phyloP scores from a whole-genome alignment of 2,888 invertebrate species.

The Exephanes ischioxanthus region DNA sequence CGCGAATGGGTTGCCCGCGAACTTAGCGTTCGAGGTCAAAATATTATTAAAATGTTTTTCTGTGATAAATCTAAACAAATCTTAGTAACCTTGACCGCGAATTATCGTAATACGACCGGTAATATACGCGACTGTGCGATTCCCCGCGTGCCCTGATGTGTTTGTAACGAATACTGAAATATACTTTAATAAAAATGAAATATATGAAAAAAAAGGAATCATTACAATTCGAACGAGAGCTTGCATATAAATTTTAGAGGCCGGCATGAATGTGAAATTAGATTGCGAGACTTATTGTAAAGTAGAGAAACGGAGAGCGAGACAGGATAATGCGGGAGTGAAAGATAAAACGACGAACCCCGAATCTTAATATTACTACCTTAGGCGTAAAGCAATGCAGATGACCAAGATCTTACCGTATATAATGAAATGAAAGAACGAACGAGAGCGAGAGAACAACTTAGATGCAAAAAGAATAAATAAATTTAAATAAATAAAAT shows the following conservation, averaged over 20 bases:
- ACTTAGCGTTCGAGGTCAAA: slow-evolving; percentile 57
- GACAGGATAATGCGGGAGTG: slow-evolving; percentile 27
- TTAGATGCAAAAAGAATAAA: slow-evolving; percentile 53
- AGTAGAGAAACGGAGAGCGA: slow-evolving; percentile 26
- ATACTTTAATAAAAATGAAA: slow-evolving; percentile 33
- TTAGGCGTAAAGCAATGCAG: slow-evolving; percentile 70
- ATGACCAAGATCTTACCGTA: slow-evolving; percentile 74
- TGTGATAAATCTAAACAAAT: slow-evolving; percentile 83
- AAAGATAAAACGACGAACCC: slow-evolving; percentile 61
- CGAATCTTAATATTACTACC: slow-evolving; percentile 66
- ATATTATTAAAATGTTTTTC: slow-evolving; percentile 83
- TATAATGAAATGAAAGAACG: slow-evolving; percentile 57
- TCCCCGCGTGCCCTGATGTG: slow-evolving; percentile 63
- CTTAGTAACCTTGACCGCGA: slow-evolving; percentile 65
- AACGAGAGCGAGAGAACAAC: slow-evolving; percentile 18
- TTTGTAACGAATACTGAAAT: slow-evolving; percentile 65
- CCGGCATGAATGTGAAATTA: slow-evolving; percentile 47
- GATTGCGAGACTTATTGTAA: slow-evolving; percentile 42
- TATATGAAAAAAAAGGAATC: slow-evolving; percentile 21
- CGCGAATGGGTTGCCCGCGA: slow-evolving; percentile 16
- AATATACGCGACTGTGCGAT: slow-evolving; percentile 49
- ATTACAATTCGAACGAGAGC: slow-evolving; percentile 56
- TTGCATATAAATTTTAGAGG: slow-evolving; percentile 52
- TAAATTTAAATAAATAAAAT: slow-evolving; percentile 38
- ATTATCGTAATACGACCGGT: slow-evolving; percentile 30